Conservation (phyloP, 1,140 invertebrate genomes). For the Penaeus chinensis region DNA sequence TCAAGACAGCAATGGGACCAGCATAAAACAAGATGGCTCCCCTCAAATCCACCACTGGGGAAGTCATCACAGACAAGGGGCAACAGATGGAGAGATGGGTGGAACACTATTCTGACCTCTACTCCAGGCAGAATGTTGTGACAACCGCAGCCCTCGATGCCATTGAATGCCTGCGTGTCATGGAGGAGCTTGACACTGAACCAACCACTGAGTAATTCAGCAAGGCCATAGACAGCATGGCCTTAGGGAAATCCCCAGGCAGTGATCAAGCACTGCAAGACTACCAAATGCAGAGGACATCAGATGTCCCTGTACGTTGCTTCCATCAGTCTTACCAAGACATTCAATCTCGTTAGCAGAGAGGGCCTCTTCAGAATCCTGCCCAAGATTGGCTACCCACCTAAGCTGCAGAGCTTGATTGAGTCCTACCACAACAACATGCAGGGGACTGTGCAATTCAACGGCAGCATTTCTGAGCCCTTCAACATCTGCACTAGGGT, state of each 20-base stretch:
- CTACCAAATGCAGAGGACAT: slow-evolving; percentile 14
- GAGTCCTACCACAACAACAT: neutral
- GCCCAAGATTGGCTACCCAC: slow-evolving; percentile 3
- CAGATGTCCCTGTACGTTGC: neutral
- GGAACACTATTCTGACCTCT: too few species aligned
- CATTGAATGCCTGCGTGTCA: too few species aligned
- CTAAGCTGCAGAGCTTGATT: neutral
- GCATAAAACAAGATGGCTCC: slow-evolving; percentile 2
- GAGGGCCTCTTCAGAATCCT: neutral
- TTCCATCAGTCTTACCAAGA: neutral
- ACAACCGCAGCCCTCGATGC: too few species aligned
- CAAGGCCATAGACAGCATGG: too few species aligned
- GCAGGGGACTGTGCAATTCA: neutral
- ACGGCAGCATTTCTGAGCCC: neutral
- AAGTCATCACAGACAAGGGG: too few species aligned
- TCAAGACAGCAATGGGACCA: neutral
- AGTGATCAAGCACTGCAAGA: too few species aligned
- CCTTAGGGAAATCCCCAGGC: too few species aligned
- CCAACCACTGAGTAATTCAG: too few species aligned
- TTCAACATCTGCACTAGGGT: neutral
- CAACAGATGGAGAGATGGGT: too few species aligned
- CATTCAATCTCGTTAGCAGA: neutral
- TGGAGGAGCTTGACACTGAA: too few species aligned
- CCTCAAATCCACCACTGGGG: neutral
- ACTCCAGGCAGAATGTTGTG: too few species aligned